Percentiles rank a stretch among this genome's conserved stretches.
Evolutionary conservation across 2,113 vertebrate genomes (phyloP).

Genomic region (Erythrolamprus reginae): DNA sequence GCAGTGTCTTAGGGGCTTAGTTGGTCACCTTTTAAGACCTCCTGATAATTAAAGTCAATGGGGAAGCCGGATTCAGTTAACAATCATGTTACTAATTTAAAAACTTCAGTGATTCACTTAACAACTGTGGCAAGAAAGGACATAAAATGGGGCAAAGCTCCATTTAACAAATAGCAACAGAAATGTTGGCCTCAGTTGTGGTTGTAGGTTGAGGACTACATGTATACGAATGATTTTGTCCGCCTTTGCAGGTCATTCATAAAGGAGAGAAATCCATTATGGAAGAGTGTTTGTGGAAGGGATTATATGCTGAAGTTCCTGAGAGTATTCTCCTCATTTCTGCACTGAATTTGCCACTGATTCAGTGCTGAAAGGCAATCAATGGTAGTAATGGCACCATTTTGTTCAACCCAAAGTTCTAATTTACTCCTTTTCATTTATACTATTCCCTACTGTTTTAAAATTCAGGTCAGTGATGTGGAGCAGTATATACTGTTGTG

Average conservation of each 20-base stretch:
- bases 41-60: background rate
- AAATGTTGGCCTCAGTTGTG: background rate
- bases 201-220: background rate
- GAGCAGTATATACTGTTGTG: no score
- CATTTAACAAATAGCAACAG: background rate
- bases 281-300: conserved; percentile 39
- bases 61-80: background rate
- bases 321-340: conserved; percentile 42
- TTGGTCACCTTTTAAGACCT: background rate
- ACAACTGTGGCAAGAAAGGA: background rate
- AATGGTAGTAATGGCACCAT: conserved; percentile 47
- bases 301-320: conserved; percentile 49
- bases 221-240: background rate
- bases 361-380: conserved; percentile 57
- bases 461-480: conserved; percentile 45
- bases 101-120: background rate
- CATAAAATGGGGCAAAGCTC: background rate
- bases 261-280: background rate
- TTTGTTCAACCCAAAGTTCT: conserved; percentile 61
- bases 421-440: conserved; percentile 60
- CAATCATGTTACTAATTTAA: background rate
- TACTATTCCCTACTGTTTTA: conserved; percentile 8
- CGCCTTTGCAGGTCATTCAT: conserved; percentile 10
- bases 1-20: background rate
- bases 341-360: conserved; percentile 33